Evolutionary conservation across 2,888 invertebrate species (phyloP).

Genomic region (Melieria omissa): DNA sequence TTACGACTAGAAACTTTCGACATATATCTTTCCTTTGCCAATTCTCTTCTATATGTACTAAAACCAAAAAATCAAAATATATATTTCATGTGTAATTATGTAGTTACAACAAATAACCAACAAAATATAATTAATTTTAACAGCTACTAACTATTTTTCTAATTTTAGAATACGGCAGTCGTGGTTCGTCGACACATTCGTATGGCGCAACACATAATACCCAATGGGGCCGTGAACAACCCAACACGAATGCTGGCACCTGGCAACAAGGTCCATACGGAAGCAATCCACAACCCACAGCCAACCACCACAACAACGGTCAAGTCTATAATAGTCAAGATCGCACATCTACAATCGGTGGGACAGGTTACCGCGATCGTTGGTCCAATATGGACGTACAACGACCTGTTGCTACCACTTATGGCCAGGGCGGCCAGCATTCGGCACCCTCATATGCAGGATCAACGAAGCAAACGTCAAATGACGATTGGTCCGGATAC

Average conservation of each 20-base stretch:
- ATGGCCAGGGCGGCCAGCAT: slow-evolving; percentile 15
- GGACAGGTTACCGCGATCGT: slow-evolving; percentile 46
- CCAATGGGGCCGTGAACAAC: slow-evolving; percentile 21
- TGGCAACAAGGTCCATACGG: background rate
- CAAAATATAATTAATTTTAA: too few species aligned
- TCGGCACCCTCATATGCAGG: slow-evolving; percentile 17
- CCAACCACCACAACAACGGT: background rate
- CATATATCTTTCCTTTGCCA: too few species aligned
- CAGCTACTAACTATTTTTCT: too few species aligned
- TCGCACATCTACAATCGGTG: background rate
- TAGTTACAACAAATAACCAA: too few species aligned
- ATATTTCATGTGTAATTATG: too few species aligned
- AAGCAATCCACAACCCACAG: background rate
- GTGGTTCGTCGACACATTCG: background rate
- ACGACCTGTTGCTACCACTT: slow-evolving; percentile 50
- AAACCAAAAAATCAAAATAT: too few species aligned
- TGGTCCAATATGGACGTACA: slow-evolving; percentile 61
- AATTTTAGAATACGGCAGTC: background rate
- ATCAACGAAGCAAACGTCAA: slow-evolving; percentile 1
- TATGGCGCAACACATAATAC: background rate
- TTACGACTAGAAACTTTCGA: too few species aligned
- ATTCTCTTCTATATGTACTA: too few species aligned
- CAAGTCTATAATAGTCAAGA: background rate
- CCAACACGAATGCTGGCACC: background rate
- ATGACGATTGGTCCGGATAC: slow-evolving; percentile 48